These are phyloP conservation scores for Philereme transversata DNA, from an alignment of 2,888 invertebrate genomes.

Conservation along the genomic window DNA sequence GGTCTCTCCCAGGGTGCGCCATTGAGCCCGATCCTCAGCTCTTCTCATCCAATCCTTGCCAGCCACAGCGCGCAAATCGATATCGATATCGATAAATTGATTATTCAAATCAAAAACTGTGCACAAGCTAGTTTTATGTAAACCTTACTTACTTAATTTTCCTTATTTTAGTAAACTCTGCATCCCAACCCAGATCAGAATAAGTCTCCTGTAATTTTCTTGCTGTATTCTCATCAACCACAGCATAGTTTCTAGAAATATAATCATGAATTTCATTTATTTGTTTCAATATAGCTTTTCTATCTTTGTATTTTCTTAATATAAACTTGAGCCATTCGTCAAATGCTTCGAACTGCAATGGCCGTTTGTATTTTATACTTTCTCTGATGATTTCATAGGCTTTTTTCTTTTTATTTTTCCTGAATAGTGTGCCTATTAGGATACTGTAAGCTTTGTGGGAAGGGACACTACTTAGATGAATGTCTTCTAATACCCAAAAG, in stretches of 20 bases:
- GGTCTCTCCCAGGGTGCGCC: too few species aligned
- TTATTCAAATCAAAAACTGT: too few species aligned
- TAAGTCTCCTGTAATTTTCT: constrained; percentile 57
- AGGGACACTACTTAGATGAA: constrained; percentile 76
- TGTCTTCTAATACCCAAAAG: constrained; percentile 84
- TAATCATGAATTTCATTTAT: constrained; percentile 84
- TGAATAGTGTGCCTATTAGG: constrained; percentile 84
- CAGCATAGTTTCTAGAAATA: constrained; percentile 75
- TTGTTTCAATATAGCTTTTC: constrained; percentile 59
- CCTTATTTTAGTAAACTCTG: constrained; percentile 56
- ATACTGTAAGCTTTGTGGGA: constrained; percentile 76
- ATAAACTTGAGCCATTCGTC: constrained; percentile 80
- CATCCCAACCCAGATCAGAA: constrained; percentile 59
- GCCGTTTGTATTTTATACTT: constrained; percentile 71
- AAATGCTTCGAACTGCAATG: constrained; percentile 76
- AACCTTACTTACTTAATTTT: constrained; percentile 57
- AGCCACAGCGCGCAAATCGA: too few species aligned
- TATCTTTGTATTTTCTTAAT: constrained; percentile 63
- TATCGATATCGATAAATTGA: too few species aligned
- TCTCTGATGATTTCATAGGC: constrained; percentile 86
- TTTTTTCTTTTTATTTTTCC: constrained; percentile 78
- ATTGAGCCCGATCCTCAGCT: too few species aligned
- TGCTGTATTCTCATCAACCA: constrained; percentile 56
- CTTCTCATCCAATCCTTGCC: too few species aligned
- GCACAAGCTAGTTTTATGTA: too few species aligned